Evolutionary conservation across 1,140 invertebrate genomes (phyloP).

Genomic region (Macrosteles quadrilineatus): DNA sequence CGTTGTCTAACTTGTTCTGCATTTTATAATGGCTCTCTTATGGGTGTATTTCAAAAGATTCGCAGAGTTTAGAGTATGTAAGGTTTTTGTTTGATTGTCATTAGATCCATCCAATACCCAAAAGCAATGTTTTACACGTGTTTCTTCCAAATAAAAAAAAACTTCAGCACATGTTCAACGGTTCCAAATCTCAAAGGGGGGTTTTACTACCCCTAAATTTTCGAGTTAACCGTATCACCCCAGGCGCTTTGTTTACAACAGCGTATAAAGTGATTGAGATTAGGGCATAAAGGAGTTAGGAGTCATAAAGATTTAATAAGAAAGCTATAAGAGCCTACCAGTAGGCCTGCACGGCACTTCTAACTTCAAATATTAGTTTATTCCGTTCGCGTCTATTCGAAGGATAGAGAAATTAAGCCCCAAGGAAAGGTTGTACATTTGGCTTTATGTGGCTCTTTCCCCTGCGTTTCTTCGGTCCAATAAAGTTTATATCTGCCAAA

Average conservation of each 20-base stretch:
- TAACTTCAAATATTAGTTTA: neutral
- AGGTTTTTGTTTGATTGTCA: too few species aligned
- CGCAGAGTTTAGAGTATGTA: too few species aligned
- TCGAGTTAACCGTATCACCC: neutral
- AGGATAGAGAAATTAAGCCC: neutral
- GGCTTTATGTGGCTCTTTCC: neutral
- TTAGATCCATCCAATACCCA: too few species aligned
- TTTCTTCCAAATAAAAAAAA: too few species aligned
- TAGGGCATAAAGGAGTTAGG: slow-evolving; percentile 3
- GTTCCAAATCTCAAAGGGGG: too few species aligned
- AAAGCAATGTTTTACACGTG: too few species aligned
- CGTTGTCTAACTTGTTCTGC: too few species aligned
- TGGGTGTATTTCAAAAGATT: too few species aligned
- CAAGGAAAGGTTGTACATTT: neutral
- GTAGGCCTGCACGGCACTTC: too few species aligned
- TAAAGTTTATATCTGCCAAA: slow-evolving; percentile 1
- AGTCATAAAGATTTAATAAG: slow-evolving; percentile 15
- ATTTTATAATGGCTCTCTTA: too few species aligned
- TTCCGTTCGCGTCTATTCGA: neutral
- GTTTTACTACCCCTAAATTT: neutral
- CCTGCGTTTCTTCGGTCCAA: slow-evolving; percentile 4
- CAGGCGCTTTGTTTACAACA: neutral
- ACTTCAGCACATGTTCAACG: too few species aligned
- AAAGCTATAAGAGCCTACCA: neutral
- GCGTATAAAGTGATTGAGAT: slow-evolving; percentile 10